These are phyloP conservation scores for Mus pahari DNA, from an alignment of 2,113 vertebrate species.

Conservation along the genomic window DNA sequence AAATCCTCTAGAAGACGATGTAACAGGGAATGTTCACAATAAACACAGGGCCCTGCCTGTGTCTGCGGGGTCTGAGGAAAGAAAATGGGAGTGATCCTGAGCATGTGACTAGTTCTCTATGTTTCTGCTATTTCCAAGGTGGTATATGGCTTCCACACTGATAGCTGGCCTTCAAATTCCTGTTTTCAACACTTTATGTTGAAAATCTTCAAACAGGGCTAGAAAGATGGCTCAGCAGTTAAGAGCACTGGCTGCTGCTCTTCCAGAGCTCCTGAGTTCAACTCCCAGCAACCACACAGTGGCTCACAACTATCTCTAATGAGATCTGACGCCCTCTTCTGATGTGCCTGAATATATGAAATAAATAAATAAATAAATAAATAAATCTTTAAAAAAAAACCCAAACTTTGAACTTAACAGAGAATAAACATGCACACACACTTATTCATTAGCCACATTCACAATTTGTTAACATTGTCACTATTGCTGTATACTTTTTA, in stretches of 20 bases:
- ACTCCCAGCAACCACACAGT: too few species aligned
- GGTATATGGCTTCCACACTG: background rate
- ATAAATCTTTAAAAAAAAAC: too few species aligned
- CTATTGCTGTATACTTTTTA: constrained; percentile 35
- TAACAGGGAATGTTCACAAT: background rate
- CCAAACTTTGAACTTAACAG: background rate
- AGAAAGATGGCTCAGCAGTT: too few species aligned
- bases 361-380: too few species aligned
- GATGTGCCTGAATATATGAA: too few species aligned
- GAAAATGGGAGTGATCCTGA: background rate
- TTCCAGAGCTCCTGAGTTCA: too few species aligned
- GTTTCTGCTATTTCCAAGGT: background rate
- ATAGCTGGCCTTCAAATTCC: background rate
- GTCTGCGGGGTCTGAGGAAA: background rate
- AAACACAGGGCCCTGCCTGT: background rate
- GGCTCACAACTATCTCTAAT: too few species aligned
- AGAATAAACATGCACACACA: background rate
- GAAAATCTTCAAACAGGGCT: background rate
- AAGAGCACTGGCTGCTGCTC: too few species aligned
- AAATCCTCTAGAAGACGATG: background rate
- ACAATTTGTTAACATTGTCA: background rate
- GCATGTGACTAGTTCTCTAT: background rate
- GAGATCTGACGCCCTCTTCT: too few species aligned
- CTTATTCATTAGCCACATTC: constrained; percentile 13
- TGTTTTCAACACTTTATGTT: background rate